Evolutionary conservation across 2,888 invertebrate species (phyloP), one percentile per base, ranked within the genome.

Genomic region (Thymelicus acteon): DNA sequence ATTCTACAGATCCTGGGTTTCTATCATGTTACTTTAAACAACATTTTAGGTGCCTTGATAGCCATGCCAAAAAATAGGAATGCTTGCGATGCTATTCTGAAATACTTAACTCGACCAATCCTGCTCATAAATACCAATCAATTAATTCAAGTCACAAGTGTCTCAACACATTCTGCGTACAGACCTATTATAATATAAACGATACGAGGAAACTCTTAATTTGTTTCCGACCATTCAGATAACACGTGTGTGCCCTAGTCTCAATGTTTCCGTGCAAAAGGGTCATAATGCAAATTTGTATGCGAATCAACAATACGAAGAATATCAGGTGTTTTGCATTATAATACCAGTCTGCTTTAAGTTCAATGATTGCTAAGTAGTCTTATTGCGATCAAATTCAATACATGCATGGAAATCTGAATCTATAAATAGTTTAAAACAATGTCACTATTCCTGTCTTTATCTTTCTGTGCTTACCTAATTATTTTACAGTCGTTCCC

Each of bases 161-260:
- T 54, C 61, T 48, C 47, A 57, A 67, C 39, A 48, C 8, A 58
- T 67, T 54, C 61, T 15, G 72, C 67, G 62, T 48, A 78, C 77
- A 75, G 69, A 60, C 77, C 78, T 72, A 90, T 90, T 90, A 87
- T 78, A 80, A 90, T 87, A 83, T 85, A 85, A 91, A 83, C 79
- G 84, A 78, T 92, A 89, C 91, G 65, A 75, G 78, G 92, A 91
- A 91, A 77, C 80, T 88, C 88, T 90, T 88, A 78, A 85, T 80
- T 79, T 72, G 73, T 75, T 74, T 72, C 75, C 69, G 65, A 74
- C 39, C 40, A 61, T 68, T 49, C 61, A 24, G 19, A 31, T 61
- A 72, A 72, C 78, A 75, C 72, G 49, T 52, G 47, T 47, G 47
- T 10, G 49, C 49, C 49, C 19, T 52, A 52, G 49, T 52, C 49